Base-by-base conservation (phyloP, 53 echinoderm and acorn worm species). In the Holothuria leucospilota region DNA sequence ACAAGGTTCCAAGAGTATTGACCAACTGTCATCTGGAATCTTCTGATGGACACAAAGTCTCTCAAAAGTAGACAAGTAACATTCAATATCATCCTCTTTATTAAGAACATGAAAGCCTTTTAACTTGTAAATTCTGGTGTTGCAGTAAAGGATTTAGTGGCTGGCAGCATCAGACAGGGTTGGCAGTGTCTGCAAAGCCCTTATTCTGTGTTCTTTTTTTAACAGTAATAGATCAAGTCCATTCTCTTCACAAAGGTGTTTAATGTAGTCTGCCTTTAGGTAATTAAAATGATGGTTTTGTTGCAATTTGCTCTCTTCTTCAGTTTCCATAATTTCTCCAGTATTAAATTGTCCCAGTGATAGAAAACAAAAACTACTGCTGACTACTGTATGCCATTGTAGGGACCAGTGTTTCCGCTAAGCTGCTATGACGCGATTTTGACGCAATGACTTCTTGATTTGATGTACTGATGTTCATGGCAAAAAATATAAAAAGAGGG, bases 51-150 rank as follows among this genome's bases (percentile, higher is more conserved):
- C 38, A 46, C 83, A 82, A 13, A 92, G 52, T 59, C 88, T 53
- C 41, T 92, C 85, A 71, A 92, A 92, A 29, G 92, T 92, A 27
- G 69, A 39, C 27, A 80, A 59, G 39, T 88, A 87, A 68, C 87
- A 88, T 27, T 74, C 84, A n/a, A 92, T 27, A 40, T 92, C 92
- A 85, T 92, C 88, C n/a, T 92, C 92, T n/a, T 77, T 8, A 2
- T 62, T 58, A 10, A 92, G 71, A 58, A 60, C 77, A 60, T 92
- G 88, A 64, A 88, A 70, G 30, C 86, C 92, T n/a, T 66, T 73
- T 24, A 92, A 67, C 39, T 79, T 69, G 2, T 40, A 51, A 16
- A 68, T n/a, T n/a, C 61, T 62, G 25, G 59, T 14, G 11, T 69
- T 41, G n/a, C 66, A 64, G 39, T 15, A 62, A 18, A 68, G 16